Evolutionary conservation across 1,140 invertebrate species (phyloP).

Genomic region (Coptotermes formosanus): DNA sequence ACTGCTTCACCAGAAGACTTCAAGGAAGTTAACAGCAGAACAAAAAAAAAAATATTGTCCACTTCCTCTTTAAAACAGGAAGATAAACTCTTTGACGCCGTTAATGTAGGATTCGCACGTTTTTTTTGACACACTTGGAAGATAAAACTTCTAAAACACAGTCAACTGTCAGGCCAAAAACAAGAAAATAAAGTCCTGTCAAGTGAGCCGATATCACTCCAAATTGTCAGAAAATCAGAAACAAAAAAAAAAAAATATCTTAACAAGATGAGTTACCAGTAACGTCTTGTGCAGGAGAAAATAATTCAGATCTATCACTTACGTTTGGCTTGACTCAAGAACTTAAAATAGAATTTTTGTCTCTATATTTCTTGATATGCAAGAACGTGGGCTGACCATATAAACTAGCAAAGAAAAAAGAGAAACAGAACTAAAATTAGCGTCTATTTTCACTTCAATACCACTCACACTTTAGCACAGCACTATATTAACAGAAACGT

Average conservation of each 20-base stretch:
- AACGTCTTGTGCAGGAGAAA: background rate
- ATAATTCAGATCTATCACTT: conserved; percentile 16
- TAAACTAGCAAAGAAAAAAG: conserved; percentile 27
- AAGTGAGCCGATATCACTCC: background rate
- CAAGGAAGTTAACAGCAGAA: background rate
- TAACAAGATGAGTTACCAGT: background rate
- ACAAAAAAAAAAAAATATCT: background rate
- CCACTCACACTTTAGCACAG: conserved; percentile 27
- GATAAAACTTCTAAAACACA: background rate
- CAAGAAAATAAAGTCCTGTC: background rate
- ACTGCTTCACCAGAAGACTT: conserved; percentile 4
- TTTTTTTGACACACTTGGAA: conserved; percentile 7
- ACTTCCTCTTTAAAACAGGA: background rate
- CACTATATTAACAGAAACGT: background rate
- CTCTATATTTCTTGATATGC: conserved; percentile 27
- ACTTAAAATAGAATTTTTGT: background rate
- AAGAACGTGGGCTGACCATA: conserved; percentile 24
- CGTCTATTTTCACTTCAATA: background rate
- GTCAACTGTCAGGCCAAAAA: background rate
- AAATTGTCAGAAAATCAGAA: background rate
- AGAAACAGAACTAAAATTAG: conserved; percentile 23
- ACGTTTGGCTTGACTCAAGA: conserved; percentile 3
- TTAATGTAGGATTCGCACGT: background rate
- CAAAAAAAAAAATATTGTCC: background rate
- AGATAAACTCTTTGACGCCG: background rate